These are phyloP conservation scores for Andrena bucephala DNA, from an alignment of 2,888 invertebrate species.

Conservation along the genomic window DNA sequence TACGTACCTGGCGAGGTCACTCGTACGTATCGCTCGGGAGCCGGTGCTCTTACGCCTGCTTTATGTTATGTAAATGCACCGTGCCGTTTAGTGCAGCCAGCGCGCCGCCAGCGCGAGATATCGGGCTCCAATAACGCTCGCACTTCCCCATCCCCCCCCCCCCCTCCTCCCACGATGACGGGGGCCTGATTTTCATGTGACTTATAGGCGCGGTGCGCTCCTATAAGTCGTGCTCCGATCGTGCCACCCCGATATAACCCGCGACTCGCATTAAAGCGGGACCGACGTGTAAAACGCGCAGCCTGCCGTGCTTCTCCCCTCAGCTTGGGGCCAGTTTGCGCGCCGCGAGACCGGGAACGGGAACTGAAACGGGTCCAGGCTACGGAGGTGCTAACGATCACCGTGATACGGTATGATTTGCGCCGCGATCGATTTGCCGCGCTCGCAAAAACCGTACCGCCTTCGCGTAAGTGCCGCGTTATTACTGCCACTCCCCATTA, in stretches of 20 bases:
- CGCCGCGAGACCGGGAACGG: constrained; percentile 16
- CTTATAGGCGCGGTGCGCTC: constrained; percentile 50
- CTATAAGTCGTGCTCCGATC: constrained; percentile 40
- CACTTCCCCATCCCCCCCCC: constrained; percentile 34
- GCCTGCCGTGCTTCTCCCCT: constrained; percentile 18
- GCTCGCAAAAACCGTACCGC: constrained; percentile 49
- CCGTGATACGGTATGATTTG: constrained; percentile 66
- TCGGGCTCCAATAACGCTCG: constrained; percentile 54
- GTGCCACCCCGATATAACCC: constrained; percentile 53
- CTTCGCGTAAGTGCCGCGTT: constrained; percentile 33
- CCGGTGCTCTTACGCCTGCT: constrained; percentile 57
- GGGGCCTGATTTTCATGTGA: constrained; percentile 66
- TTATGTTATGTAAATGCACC: constrained; percentile 73
- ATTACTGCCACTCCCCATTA: constrained; percentile 40
- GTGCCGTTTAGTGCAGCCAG: constrained; percentile 48
- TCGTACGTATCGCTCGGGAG: constrained; percentile 29
- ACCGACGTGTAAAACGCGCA: constrained; percentile 9
- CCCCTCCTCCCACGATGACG: not conserved
- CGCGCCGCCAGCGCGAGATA: constrained; percentile 46
- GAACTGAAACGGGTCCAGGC: constrained; percentile 7
- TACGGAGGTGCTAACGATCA: constrained; percentile 64
- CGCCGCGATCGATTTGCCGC: constrained; percentile 56
- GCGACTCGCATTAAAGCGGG: constrained; percentile 47
- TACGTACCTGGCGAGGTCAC: constrained; percentile 3
- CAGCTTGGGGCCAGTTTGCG: constrained; percentile 4